A percentile compares a stretch with the other conserved stretches of the same genome.
These are phyloP conservation scores for Lithosia quadra DNA, from an alignment of 2,888 invertebrate species.

Conservation along the genomic window DNA sequence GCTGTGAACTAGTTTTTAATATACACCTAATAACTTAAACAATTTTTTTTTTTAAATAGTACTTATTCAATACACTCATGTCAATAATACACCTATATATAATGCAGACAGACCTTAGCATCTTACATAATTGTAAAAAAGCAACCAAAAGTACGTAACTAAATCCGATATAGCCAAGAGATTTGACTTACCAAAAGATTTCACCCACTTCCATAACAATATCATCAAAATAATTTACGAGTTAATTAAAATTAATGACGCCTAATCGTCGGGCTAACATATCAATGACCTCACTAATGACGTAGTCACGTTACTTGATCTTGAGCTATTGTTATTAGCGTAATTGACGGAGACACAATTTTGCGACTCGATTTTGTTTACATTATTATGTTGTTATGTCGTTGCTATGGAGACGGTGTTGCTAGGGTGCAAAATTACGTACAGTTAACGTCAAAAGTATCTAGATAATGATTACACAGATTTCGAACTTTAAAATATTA, in stretches of 20 bases:
- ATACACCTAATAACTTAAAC: not conserved
- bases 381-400: slow-evolving; percentile 37
- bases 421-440: slow-evolving; percentile 13
- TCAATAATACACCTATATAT: not conserved
- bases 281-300: slow-evolving; percentile 26
- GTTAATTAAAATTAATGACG: slow-evolving; percentile 31
- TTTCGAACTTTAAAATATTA: too few relatives aligned
- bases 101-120: not conserved
- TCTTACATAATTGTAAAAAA: not conserved
- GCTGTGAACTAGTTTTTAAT: too few relatives aligned
- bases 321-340: slow-evolving; percentile 29
- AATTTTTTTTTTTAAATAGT: too few relatives aligned
- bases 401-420: slow-evolving; percentile 31
- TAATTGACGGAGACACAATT: slow-evolving; percentile 34
- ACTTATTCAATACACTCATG: not conserved
- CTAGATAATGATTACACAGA: too few relatives aligned
- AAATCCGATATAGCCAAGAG: too few relatives aligned
- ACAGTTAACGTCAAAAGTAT: too few relatives aligned
- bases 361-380: slow-evolving; percentile 43
- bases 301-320: slow-evolving; percentile 36
- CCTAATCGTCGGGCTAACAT: slow-evolving; percentile 21
- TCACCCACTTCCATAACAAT: slow-evolving; percentile 14
- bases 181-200: slow-evolving; percentile 3
- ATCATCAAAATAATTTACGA: slow-evolving; percentile 23
- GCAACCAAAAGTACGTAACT: not conserved